phyloP scores from a whole-genome alignment of 2,888 invertebrate genomes.

The Apodemia duryi region DNA sequence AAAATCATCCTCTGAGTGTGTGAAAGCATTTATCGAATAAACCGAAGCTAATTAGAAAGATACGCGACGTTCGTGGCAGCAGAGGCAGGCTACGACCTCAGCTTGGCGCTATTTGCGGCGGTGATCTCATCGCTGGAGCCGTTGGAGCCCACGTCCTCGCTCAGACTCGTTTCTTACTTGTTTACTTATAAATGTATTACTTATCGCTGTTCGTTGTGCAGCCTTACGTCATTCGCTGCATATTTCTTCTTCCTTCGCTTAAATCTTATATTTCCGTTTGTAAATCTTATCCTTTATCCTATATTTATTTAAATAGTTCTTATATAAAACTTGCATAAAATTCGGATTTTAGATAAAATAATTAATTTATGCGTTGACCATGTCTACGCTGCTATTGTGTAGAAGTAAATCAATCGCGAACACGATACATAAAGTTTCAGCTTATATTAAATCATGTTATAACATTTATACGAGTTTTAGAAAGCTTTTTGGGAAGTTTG shows the following conservation, averaged over 20 bases:
- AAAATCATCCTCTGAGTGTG: not conserved
- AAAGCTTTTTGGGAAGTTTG: too few relatives aligned
- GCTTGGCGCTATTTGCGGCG: constrained; percentile 59
- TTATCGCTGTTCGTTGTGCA: constrained; percentile 12
- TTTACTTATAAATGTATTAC: constrained; percentile 52
- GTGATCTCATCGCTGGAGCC: constrained; percentile 63
- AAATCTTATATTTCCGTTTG: not conserved
- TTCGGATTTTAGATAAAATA: too few relatives aligned
- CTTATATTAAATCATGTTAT: too few relatives aligned
- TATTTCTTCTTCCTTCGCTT: constrained; percentile 9
- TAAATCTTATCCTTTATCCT: not conserved
- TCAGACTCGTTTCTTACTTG: constrained; percentile 75
- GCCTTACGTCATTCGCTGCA: constrained; percentile 12
- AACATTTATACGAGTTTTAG: too few relatives aligned
- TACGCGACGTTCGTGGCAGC: not conserved
- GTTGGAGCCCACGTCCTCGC: constrained; percentile 66
- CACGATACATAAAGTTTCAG: too few relatives aligned
- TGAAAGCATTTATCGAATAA: constrained; percentile 10
- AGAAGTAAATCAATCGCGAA: too few relatives aligned
- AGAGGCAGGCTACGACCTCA: constrained; percentile 50
- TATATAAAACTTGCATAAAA: too few relatives aligned
- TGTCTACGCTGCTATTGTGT: too few relatives aligned
- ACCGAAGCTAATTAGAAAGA: constrained; percentile 6
- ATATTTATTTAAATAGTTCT: too few relatives aligned
- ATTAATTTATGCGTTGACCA: too few relatives aligned